Evolutionary conservation across 2,888 invertebrate species (phyloP).

Genomic region (Rhimphoctona megacephalus): DNA sequence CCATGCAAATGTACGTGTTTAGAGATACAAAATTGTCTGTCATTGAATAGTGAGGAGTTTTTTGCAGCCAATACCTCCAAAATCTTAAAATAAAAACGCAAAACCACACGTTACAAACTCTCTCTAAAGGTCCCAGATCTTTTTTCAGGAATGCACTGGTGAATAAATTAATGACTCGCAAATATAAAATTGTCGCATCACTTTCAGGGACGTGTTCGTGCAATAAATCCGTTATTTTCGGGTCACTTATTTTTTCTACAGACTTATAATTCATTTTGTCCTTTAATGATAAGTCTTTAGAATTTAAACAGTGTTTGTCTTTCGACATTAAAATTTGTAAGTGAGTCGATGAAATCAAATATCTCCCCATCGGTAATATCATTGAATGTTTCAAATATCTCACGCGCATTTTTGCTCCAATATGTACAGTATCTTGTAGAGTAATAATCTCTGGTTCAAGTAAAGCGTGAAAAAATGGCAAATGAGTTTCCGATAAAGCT

Average conservation of each 20-base stretch:
- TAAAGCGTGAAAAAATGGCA: no score
- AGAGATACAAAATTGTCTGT: constrained; percentile 70
- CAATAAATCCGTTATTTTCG: constrained; percentile 66
- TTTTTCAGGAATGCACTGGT: constrained; percentile 62
- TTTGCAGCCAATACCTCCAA: constrained; percentile 70
- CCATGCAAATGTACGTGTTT: constrained; percentile 63
- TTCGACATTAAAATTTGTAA: constrained; percentile 71
- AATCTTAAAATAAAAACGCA: constrained; percentile 67
- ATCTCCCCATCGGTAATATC: constrained; percentile 70
- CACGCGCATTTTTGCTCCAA: no score
- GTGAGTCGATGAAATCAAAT: constrained; percentile 69
- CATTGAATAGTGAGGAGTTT: constrained; percentile 58
- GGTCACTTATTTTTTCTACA: constrained; percentile 71
- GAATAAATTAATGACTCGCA: constrained; percentile 47
- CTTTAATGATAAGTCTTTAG: constrained; percentile 61
- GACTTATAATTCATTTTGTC: constrained; percentile 72
- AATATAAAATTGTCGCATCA: constrained; percentile 70
- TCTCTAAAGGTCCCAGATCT: constrained; percentile 57
- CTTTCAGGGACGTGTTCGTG: constrained; percentile 69
- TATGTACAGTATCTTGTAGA: constrained; percentile 75
- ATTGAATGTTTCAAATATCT: constrained; percentile 71
- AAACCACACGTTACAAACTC: constrained; percentile 71
- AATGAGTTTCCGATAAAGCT: no score
- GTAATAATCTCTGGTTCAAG: no score
- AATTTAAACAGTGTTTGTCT: constrained; percentile 71